Conservation (phyloP, 2,888 invertebrate species). For the Apeira syringaria region DNA sequence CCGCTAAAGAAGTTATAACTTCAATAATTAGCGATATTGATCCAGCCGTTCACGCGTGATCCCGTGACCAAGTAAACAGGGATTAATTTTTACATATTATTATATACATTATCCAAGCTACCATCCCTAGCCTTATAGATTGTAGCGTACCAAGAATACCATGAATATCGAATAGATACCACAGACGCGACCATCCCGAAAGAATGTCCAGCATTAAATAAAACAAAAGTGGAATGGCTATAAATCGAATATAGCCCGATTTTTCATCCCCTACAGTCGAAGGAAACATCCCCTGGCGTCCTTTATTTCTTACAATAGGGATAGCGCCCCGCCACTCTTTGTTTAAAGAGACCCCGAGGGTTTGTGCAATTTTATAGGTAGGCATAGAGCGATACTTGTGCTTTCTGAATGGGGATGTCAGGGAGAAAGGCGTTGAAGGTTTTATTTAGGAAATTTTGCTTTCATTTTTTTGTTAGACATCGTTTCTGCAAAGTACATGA, state of each 20-base stretch:
- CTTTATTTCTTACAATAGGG: conserved; percentile 29
- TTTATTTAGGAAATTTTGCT: neutral
- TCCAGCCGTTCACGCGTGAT: too few relatives aligned
- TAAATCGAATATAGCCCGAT: conserved; percentile 30
- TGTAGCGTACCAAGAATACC: conserved; percentile 6
- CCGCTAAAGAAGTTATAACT: too few relatives aligned
- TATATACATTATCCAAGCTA: too few relatives aligned
- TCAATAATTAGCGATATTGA: too few relatives aligned
- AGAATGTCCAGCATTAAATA: conserved; percentile 22
- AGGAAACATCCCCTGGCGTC: conserved; percentile 16
- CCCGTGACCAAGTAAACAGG: too few relatives aligned
- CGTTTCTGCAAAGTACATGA: too few relatives aligned
- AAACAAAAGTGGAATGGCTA: conserved; percentile 23
- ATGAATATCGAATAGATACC: conserved; percentile 4
- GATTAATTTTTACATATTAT: too few relatives aligned
- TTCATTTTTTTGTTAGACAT: too few relatives aligned
- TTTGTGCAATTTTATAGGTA: conserved; percentile 3
- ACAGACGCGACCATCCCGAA: conserved; percentile 1
- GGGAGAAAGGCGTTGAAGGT: neutral
- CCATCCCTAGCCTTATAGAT: too few relatives aligned
- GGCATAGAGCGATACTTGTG: neutral
- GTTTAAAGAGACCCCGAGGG: conserved; percentile 25
- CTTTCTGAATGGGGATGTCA: neutral
- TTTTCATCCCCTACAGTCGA: conserved; percentile 25
- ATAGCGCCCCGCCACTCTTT: conserved; percentile 21